Conservation (phyloP, 2,113 vertebrate species). For the Chionis minor region DNA sequence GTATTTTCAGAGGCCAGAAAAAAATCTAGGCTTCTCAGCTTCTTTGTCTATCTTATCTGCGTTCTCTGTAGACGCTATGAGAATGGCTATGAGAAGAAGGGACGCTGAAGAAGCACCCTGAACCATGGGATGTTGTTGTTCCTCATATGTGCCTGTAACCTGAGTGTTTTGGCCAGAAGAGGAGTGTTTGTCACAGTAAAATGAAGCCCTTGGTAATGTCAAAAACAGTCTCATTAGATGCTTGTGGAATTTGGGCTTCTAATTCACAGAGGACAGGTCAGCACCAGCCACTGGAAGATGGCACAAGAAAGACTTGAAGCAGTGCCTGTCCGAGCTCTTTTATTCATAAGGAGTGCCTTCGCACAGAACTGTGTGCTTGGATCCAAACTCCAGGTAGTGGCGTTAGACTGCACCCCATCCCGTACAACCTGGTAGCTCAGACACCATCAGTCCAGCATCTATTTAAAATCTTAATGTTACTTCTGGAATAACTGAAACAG, state of each 20-base stretch:
- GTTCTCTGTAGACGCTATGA: too few relatives aligned
- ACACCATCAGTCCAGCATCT: not conserved
- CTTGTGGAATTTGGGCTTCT: not conserved
- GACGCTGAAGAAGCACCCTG: not conserved
- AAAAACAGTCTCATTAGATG: not conserved
- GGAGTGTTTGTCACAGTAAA: not conserved
- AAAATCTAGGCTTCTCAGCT: not conserved
- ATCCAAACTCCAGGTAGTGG: not conserved
- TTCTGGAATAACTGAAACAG: not conserved
- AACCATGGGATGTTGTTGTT: fast-evolving
- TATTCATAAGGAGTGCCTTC: not conserved
- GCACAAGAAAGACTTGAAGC: not conserved
- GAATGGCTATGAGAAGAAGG: not conserved
- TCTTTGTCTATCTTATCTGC: not conserved
- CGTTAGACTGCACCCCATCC: not conserved
- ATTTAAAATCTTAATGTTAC: not conserved
- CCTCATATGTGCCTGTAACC: not conserved
- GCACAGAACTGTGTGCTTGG: not conserved
- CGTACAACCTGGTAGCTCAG: fast-evolving
- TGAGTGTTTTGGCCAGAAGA: not conserved
- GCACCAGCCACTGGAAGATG: not conserved
- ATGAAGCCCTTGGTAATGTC: not conserved
- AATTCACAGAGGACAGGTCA: not conserved
- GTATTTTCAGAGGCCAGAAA: not conserved
- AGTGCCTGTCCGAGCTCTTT: not conserved